These are phyloP conservation scores for Psettodes erumei DNA, from an alignment of 2,113 vertebrate genomes.

Conservation along the genomic window DNA sequence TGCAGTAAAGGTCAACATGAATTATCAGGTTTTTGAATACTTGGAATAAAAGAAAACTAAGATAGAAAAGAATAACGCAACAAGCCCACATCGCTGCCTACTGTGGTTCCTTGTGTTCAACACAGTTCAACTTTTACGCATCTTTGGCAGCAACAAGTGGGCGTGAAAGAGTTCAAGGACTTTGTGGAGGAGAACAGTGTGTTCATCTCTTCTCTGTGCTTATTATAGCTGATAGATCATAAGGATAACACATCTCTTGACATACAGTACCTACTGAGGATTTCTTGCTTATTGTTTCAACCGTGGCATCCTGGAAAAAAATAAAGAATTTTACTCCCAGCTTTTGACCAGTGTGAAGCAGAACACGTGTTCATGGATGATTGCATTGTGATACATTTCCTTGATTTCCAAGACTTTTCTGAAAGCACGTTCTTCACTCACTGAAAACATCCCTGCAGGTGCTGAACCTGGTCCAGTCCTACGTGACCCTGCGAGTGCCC, in stretches of 20 bases:
- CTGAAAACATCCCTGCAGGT: slow-evolving; percentile 79
- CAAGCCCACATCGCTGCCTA: slow-evolving; percentile 28
- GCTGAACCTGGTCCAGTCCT: slow-evolving; percentile 95
- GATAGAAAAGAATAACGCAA: neutral
- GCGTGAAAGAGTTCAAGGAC: slow-evolving; percentile 50
- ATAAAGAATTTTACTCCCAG: neutral
- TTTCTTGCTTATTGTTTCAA: neutral
- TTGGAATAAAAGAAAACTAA: neutral
- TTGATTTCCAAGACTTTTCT: neutral
- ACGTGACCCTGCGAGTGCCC: slow-evolving; percentile 93
- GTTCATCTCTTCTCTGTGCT: slow-evolving; percentile 48
- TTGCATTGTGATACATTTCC: neutral
- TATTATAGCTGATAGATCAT: slow-evolving; percentile 35
- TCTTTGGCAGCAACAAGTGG: slow-evolving; percentile 56
- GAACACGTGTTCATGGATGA: neutral
- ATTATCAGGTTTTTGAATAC: neutral
- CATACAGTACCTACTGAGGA: neutral
- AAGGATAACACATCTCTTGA: slow-evolving; percentile 19
- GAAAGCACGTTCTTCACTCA: neutral
- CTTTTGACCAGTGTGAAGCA: neutral
- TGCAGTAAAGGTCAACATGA: neutral
- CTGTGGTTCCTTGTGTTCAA: slow-evolving; percentile 17
- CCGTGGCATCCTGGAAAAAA: neutral
- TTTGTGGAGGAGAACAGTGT: slow-evolving; percentile 56
- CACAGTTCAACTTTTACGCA: slow-evolving; percentile 3